Conservation (phyloP, 92 coral and sea anemone genomes). For the Zoanthus solanderi region DNA sequence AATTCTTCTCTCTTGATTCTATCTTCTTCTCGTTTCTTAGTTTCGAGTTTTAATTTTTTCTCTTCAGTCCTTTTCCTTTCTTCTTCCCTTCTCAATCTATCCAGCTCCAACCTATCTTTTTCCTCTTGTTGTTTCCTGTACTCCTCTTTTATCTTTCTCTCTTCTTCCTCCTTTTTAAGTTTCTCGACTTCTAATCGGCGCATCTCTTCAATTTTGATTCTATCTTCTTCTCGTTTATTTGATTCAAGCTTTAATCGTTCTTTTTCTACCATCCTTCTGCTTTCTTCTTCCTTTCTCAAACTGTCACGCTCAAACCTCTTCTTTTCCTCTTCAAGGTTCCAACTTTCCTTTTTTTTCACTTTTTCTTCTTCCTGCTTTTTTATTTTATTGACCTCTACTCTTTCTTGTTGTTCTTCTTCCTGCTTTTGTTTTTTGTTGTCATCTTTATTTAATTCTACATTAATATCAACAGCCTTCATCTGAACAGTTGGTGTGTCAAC, state of each 20-base stretch:
- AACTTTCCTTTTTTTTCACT: not conserved
- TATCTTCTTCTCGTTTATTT: constrained; percentile 6
- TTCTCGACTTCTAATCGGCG: not conserved
- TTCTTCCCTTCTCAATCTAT: not conserved
- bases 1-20: not conserved
- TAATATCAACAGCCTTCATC: not conserved
- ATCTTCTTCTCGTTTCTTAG: constrained; percentile 1
- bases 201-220: not conserved
- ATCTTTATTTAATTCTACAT: not conserved
- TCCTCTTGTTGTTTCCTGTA: not conserved
- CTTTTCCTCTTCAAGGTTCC: not conserved
- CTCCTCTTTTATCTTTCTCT: constrained; percentile 3
- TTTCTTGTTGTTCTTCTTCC: not conserved
- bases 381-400: not conserved
- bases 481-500: not conserved
- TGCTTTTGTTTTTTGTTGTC: not conserved
- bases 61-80: not conserved
- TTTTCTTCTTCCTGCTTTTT: not conserved
- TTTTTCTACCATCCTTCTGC: not conserved
- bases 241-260: not conserved
- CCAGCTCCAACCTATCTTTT: not conserved
- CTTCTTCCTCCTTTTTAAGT: not conserved
- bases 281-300: not conserved
- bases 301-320: not conserved
- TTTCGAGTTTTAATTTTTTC: not conserved